Conservation (phyloP, 2,113 vertebrate species). For the Dermatemys mawii region DNA sequence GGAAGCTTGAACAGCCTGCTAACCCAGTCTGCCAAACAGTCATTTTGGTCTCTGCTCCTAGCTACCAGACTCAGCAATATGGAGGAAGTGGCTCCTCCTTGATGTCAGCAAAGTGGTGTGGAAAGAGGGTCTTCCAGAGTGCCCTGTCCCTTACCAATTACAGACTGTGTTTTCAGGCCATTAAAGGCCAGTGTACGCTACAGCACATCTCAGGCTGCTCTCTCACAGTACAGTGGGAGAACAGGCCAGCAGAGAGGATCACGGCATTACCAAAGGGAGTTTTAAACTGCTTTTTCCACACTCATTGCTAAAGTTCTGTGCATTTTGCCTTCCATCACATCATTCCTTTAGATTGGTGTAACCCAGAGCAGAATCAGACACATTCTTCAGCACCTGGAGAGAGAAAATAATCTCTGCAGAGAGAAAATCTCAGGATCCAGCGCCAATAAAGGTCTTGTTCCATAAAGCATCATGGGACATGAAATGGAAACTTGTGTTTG, state of each 20-base stretch:
- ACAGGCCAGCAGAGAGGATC: not conserved
- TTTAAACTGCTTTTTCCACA: fast-evolving
- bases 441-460: not conserved
- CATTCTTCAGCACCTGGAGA: not conserved
- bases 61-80: too few species aligned
- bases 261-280: not conserved
- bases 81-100: not conserved
- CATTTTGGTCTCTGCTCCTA: too few species aligned
- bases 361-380: not conserved
- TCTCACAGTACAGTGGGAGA: not conserved
- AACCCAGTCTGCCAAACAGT: too few species aligned
- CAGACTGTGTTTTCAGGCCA: not conserved
- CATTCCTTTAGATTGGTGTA: not conserved
- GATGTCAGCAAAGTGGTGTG: not conserved
- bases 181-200: not conserved
- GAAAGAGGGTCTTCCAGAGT: not conserved
- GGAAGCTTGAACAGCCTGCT: too few species aligned
- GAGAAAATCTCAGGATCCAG: not conserved
- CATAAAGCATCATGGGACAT: fast-evolving
- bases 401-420: not conserved
- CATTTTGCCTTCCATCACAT: not conserved
- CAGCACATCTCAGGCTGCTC: not conserved
- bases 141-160: not conserved
- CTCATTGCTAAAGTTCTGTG: not conserved
- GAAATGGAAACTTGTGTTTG: not conserved